Conservation (phyloP, 37 sponge, comb jelly and placozoan species). For the Ephydatia muelleri region DNA sequence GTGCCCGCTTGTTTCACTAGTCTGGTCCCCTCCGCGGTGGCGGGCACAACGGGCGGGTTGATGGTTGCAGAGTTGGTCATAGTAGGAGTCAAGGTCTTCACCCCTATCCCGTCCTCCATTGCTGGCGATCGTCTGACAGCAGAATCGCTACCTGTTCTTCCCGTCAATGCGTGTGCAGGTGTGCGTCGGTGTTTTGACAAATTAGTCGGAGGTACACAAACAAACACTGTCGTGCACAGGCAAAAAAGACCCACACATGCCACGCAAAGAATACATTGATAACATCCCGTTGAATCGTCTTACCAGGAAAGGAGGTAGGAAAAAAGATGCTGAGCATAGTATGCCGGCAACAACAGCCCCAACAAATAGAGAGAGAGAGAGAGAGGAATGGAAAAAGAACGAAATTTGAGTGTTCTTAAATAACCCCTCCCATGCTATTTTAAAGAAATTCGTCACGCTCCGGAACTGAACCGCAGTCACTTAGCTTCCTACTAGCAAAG, state of each 20-base stretch:
- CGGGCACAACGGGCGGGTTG: too few species aligned
- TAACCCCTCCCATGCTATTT: background rate
- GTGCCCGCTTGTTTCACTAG: background rate
- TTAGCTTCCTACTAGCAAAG: background rate
- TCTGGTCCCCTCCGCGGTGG: background rate
- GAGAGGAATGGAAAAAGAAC: background rate
- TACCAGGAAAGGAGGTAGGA: background rate
- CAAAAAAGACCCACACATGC: background rate
- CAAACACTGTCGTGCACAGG: background rate
- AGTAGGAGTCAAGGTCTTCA: background rate
- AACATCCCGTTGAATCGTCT: background rate
- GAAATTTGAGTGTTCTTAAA: background rate
- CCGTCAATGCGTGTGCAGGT: background rate
- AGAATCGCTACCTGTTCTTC: background rate
- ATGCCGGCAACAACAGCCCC: background rate
- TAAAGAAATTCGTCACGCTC: background rate
- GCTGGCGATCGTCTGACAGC: background rate
- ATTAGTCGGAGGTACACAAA: background rate
- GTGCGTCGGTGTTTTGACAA: background rate
- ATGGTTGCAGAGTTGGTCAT: background rate
- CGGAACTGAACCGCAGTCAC: background rate
- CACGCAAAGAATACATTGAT: background rate
- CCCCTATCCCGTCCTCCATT: background rate
- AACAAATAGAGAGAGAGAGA: too few species aligned
- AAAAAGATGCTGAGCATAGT: background rate